Percentiles rank a stretch among this genome's conserved stretches.
phyloP scores from a whole-genome alignment of 2,113 vertebrate genomes.

The Coracopsis vasa region DNA sequence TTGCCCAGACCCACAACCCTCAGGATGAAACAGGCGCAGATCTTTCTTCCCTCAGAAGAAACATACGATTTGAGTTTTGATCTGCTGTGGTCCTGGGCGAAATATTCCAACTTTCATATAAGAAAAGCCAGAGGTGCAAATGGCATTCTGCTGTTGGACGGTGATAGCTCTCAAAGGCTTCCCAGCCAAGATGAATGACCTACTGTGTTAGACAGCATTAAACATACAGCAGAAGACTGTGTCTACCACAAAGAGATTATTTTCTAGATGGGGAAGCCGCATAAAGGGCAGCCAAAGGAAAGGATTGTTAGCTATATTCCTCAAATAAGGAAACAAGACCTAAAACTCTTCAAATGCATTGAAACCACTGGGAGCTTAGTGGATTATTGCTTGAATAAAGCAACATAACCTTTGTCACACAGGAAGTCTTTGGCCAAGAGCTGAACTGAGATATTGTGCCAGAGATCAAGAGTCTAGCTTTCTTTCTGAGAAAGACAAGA shows the following conservation, averaged over 20 bases:
- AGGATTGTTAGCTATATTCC: not conserved
- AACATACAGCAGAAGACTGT: not conserved
- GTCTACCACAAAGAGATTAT: not conserved
- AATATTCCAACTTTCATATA: not conserved
- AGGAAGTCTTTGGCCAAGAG: not conserved
- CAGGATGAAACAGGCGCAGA: conserved; percentile 8
- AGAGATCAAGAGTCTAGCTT: not conserved
- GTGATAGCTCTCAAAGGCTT: not conserved
- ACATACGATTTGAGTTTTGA: not conserved
- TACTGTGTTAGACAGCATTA: not conserved
- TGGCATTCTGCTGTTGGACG: not conserved
- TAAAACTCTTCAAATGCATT: not conserved
- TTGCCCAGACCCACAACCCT: not conserved
- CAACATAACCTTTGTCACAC: not conserved
- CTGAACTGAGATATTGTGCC: not conserved
- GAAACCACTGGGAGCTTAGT: not conserved
- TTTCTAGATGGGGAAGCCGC: not conserved
- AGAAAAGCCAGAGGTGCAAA: not conserved
- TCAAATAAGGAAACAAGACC: not conserved
- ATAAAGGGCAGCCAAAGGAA: not conserved
- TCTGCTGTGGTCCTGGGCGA: not conserved
- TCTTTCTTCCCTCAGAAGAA: conserved; percentile 6
- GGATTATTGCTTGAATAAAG: conserved; percentile 16
- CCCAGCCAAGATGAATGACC: not conserved
- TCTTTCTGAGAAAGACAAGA: not conserved